phyloP scores from a whole-genome alignment of 2,113 vertebrate species.

The Pachypanchax playfairii region DNA sequence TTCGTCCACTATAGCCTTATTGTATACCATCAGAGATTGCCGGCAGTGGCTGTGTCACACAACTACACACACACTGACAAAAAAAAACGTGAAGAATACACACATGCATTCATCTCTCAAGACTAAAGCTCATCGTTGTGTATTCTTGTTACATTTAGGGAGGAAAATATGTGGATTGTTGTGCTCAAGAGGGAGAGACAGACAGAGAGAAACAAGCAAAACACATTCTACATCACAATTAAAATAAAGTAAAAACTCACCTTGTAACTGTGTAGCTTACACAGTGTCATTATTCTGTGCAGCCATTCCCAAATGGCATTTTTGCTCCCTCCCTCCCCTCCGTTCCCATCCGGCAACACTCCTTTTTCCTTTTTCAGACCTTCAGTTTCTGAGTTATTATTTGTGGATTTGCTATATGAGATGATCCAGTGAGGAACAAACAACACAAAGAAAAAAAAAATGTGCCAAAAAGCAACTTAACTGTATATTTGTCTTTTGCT shows the following conservation, averaged over 20 bases:
- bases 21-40: conserved; percentile 69
- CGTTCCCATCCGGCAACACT: conserved; percentile 67
- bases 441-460: conserved; percentile 76
- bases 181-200: conserved; percentile 22
- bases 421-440: conserved; percentile 66
- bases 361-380: conserved; percentile 75
- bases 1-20: conserved; percentile 75
- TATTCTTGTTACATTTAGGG: conserved; percentile 29
- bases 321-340: conserved; percentile 55
- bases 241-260: conserved; percentile 33
- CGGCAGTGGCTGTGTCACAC: conserved; percentile 66
- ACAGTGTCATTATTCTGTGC: conserved; percentile 54
- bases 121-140: conserved; percentile 29
- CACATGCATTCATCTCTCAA: conserved; percentile 25
- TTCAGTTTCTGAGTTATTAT: conserved; percentile 75
- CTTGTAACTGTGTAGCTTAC: conserved; percentile 43
- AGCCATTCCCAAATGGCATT: conserved; percentile 53
- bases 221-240: conserved; percentile 40
- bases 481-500: conserved; percentile 78
- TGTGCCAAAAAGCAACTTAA: conserved; percentile 82
- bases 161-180: conserved; percentile 25
- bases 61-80: conserved; percentile 31
- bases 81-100: conserved; percentile 39
- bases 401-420: conserved; percentile 59
- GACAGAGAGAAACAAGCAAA: conserved; percentile 24